Conservation (phyloP, 2,797 vertebrate species). For the Artibeus jamaicensis region DNA sequence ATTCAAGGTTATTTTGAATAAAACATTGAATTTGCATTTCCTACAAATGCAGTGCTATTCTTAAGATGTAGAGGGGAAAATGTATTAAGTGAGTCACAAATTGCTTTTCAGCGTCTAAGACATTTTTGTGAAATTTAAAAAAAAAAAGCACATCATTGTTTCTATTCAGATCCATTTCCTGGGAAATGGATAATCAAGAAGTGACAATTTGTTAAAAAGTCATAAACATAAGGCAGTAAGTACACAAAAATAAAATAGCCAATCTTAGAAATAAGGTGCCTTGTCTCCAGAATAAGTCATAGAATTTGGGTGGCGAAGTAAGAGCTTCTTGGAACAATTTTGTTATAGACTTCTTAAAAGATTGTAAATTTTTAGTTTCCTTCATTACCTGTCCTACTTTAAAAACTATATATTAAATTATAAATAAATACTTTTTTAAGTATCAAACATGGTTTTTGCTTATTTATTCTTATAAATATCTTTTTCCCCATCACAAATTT, state of each 20-base stretch:
- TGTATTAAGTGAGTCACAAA: neutral
- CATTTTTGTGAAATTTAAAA: neutral
- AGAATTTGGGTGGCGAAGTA: neutral
- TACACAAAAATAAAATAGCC: neutral
- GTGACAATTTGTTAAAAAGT: neutral
- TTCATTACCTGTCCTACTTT: neutral
- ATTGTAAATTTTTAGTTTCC: neutral
- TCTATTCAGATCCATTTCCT: neutral
- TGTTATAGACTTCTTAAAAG: neutral
- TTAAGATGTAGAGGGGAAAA: neutral
- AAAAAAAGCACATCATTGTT: neutral
- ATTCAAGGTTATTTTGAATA: conserved; percentile 24
- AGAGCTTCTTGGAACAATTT: neutral
- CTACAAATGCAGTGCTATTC: neutral
- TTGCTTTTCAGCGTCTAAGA: neutral
- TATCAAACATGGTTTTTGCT: neutral
- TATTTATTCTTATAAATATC: neutral
- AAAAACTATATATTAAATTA: neutral
- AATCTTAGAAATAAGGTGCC: neutral
- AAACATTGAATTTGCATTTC: neutral
- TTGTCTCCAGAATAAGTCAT: neutral
- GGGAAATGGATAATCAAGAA: conserved; percentile 1
- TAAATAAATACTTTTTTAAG: conserved; percentile 1
- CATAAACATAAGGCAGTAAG: neutral
- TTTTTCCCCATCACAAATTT: neutral